Evolutionary conservation across 2,888 invertebrate species (phyloP).

Genomic region (Patella depressa): DNA sequence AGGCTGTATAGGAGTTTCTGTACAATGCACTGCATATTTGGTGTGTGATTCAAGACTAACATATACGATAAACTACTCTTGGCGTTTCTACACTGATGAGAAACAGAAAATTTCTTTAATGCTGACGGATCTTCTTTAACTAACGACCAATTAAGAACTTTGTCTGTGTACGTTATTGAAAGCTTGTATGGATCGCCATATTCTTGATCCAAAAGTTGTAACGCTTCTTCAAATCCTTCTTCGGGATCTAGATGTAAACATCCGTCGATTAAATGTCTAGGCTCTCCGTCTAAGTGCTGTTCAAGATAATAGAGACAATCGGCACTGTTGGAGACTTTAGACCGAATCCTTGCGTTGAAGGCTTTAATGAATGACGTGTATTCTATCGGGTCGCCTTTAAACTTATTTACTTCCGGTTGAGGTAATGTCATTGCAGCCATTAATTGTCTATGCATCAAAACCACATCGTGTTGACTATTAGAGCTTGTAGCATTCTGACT

Average conservation of each 20-base stretch:
- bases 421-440: slow-evolving; percentile 10
- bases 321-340: slow-evolving; percentile 8
- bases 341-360: slow-evolving; percentile 16
- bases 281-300: slow-evolving; percentile 18
- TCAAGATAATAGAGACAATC: slow-evolving; percentile 22
- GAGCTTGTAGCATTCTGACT: too few relatives aligned
- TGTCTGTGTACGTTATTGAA: background rate
- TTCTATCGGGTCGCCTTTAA: slow-evolving; percentile 32
- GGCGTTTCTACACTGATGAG: background rate
- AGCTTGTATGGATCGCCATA: slow-evolving; percentile 16
- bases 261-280: slow-evolving; percentile 4
- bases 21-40: slow-evolving; percentile 15
- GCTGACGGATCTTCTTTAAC: background rate
- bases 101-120: background rate
- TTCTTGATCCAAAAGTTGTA: background rate
- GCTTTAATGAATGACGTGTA: slow-evolving; percentile 25
- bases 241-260: slow-evolving; percentile 10
- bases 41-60: background rate
- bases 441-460: too few relatives aligned
- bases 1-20: background rate
- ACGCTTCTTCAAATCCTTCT: background rate
- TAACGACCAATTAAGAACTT: background rate
- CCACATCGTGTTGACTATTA: too few relatives aligned
- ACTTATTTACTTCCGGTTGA: slow-evolving; percentile 29
- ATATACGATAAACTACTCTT: background rate